phyloP scores from a whole-genome alignment of 2,888 invertebrate species.

The Meandrusa payeni region DNA sequence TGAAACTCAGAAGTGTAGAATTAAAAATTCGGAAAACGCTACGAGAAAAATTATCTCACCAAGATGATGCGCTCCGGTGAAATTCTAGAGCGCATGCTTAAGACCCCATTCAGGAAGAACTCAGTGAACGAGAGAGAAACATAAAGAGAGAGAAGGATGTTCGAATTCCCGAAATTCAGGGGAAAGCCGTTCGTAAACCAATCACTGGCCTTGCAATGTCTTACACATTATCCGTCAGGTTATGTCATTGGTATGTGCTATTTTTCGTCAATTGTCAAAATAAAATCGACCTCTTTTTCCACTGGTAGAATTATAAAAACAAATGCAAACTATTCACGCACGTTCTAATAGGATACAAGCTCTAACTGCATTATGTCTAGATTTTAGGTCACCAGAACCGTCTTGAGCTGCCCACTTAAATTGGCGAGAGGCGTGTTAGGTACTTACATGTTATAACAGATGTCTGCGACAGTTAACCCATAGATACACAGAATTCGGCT shows the following conservation, averaged over 20 bases:
- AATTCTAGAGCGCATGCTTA: conserved; percentile 60
- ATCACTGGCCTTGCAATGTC: conserved; percentile 31
- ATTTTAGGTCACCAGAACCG: conserved; percentile 59
- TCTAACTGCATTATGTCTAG: conserved; percentile 62
- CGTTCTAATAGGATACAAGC: conserved; percentile 25
- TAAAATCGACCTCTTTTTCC: neutral
- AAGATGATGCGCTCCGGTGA: conserved; percentile 23
- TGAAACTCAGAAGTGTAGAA: too few relatives aligned
- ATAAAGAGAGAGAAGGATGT: conserved; percentile 39
- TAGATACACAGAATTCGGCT: conserved; percentile 18
- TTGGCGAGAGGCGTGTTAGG: conserved; percentile 31
- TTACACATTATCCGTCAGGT: conserved; percentile 20
- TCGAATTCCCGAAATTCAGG: conserved; percentile 53
- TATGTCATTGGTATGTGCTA: conserved; percentile 26
- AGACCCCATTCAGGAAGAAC: conserved; percentile 65
- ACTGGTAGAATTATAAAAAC: neutral
- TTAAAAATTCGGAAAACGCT: too few relatives aligned
- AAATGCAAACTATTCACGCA: conserved; percentile 4
- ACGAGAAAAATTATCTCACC: conserved; percentile 9
- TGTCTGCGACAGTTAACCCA: conserved; percentile 12
- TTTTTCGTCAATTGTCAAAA: conserved; percentile 16
- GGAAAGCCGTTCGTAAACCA: conserved; percentile 44
- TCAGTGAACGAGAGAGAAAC: conserved; percentile 43
- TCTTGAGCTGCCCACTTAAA: conserved; percentile 39
- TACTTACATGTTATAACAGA: conserved; percentile 33